phyloP scores from a whole-genome alignment of 53 echinoderm and acorn worm species.

The Astropecten irregularis region DNA sequence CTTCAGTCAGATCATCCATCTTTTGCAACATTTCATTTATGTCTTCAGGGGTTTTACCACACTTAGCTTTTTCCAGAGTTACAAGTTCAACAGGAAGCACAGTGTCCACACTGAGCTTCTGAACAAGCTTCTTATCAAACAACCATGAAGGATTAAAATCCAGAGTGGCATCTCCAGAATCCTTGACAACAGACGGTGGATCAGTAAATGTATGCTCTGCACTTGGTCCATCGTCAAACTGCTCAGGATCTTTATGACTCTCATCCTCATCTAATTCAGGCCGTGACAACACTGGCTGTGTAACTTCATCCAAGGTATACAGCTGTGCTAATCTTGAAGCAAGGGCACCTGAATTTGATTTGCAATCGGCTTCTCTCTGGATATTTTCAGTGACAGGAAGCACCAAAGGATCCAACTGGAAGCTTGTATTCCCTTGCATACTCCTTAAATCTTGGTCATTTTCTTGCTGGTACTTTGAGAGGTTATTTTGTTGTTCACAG shows the following conservation, averaged over 20 bases:
- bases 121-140: too few species aligned
- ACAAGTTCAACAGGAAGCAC: neutral
- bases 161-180: too few species aligned
- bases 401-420: neutral
- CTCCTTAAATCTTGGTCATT: neutral
- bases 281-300: too few species aligned
- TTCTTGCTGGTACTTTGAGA: too few species aligned
- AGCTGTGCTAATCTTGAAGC: neutral
- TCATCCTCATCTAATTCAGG: too few species aligned
- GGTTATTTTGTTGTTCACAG: too few species aligned
- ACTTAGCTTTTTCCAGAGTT: neutral
- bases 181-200: too few species aligned
- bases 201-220: too few species aligned
- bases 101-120: too few species aligned
- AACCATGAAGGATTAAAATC: too few species aligned
- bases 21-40: neutral
- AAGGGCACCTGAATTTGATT: neutral
- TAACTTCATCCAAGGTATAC: neutral
- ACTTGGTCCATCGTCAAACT: too few species aligned
- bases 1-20: neutral
- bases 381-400: slow-evolving; percentile 17
- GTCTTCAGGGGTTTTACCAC: neutral
- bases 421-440: neutral
- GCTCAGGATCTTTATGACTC: too few species aligned
- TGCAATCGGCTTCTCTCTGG: slow-evolving; percentile 13